Evolutionary conservation across 2,113 vertebrate species (phyloP).

Genomic region (Pavo muticus): DNA sequence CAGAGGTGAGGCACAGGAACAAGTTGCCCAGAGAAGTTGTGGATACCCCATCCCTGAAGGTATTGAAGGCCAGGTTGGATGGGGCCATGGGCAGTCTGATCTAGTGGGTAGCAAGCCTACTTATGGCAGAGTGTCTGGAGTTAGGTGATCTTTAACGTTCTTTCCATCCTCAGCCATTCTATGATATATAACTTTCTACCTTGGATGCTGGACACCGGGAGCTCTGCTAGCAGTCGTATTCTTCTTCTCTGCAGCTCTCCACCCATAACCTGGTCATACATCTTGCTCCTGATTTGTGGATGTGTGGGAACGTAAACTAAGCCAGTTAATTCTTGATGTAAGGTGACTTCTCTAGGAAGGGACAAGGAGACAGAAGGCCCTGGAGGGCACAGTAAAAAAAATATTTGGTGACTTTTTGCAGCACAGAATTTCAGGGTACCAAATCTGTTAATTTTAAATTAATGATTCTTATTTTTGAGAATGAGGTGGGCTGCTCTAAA

Average conservation of each 20-base stretch:
- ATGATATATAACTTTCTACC: background rate
- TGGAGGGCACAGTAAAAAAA: background rate
- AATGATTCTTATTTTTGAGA: background rate
- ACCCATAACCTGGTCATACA: background rate
- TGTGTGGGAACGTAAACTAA: background rate
- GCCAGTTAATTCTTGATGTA: background rate
- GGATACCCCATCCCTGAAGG: too few relatives aligned
- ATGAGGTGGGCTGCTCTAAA: background rate
- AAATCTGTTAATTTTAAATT: background rate
- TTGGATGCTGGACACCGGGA: background rate
- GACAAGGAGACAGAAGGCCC: background rate
- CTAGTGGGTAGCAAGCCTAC: too few relatives aligned
- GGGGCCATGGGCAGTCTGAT: too few relatives aligned
- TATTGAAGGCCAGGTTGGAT: too few relatives aligned
- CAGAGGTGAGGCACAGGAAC: too few relatives aligned
- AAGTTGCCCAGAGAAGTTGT: too few relatives aligned
- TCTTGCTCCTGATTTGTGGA: fast-evolving
- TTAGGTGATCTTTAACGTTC: too few relatives aligned
- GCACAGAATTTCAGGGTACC: background rate
- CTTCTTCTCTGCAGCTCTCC: background rate
- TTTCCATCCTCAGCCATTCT: too few relatives aligned
- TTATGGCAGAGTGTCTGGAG: too few relatives aligned
- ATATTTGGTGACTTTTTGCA: background rate
- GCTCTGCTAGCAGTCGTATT: background rate
- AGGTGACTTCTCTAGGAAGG: background rate